Conservation (phyloP, 2,113 vertebrate species). For the Hystrix cristata region DNA sequence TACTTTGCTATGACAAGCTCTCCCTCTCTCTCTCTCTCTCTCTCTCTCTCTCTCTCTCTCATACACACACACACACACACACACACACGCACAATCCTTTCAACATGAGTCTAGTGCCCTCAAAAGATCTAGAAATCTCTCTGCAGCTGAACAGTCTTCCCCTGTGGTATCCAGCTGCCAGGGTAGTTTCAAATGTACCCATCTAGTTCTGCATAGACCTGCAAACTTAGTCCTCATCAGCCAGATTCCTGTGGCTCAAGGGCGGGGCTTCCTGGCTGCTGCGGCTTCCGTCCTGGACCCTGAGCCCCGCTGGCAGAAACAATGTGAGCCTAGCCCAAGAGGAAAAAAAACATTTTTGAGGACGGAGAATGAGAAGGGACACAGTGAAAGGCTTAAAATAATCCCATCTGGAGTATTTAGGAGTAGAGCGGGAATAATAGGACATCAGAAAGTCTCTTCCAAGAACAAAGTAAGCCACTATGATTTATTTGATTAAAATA, state of each 20-base stretch:
- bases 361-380: background rate
- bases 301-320: background rate
- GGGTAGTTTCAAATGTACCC: background rate
- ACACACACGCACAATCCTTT: background rate
- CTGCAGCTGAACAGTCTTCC: background rate
- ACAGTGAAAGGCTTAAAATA: background rate
- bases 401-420: background rate
- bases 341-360: background rate
- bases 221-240: background rate
- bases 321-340: background rate
- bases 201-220: background rate
- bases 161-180: background rate
- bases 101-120: conserved; percentile 61
- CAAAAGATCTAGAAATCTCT: background rate
- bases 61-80: background rate
- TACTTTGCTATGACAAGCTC: conserved; percentile 65
- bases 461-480: background rate
- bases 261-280: background rate
- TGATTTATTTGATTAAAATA: background rate
- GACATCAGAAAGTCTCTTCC: background rate
- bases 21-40: background rate
- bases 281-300: background rate
- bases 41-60: background rate
- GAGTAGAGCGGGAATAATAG: background rate
- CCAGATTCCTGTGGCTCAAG: background rate